phyloP scores from a whole-genome alignment of 35 echinoderm and acorn worm species.

The Apostichopus parvimensis region DNA sequence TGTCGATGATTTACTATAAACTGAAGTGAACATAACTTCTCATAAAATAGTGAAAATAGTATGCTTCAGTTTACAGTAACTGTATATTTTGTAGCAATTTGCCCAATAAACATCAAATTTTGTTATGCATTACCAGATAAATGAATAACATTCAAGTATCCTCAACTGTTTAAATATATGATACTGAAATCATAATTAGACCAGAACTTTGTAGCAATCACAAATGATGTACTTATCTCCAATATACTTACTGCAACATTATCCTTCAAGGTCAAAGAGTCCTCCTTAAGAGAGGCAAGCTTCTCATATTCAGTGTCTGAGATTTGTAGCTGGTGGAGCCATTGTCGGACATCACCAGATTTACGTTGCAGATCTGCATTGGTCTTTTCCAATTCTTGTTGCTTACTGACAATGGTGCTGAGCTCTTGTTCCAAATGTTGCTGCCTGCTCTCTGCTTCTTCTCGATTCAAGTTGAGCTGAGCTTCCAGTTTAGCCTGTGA shows the following conservation, averaged over 20 bases:
- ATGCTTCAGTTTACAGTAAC: too few species aligned
- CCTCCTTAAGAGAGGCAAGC: constrained; percentile 63
- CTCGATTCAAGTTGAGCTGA: constrained; percentile 82
- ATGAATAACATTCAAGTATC: too few species aligned
- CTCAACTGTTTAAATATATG: too few species aligned
- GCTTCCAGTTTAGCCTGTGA: constrained; percentile 86
- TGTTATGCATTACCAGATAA: too few species aligned
- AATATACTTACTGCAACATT: constrained; percentile 76
- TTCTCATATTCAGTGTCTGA: constrained; percentile 69
- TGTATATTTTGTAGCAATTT: too few species aligned
- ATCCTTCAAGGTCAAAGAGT: constrained; percentile 71
- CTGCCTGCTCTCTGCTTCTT: constrained; percentile 61
- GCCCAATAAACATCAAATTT: too few species aligned
- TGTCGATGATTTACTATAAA: too few species aligned
- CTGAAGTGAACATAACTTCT: too few species aligned
- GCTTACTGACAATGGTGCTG: constrained; percentile 68
- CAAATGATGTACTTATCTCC: too few species aligned
- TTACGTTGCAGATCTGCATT: constrained; percentile 74
- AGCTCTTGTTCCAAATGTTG: constrained; percentile 70
- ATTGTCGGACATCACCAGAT: constrained; percentile 72
- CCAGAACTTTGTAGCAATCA: too few species aligned
- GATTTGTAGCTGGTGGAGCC: constrained; percentile 72
- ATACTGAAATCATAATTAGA: too few species aligned
- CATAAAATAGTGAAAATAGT: too few species aligned
- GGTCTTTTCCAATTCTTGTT: constrained; percentile 79